Base-by-base conservation (phyloP, 2,888 invertebrate genomes). In the Chrysina gloriosa region DNA sequence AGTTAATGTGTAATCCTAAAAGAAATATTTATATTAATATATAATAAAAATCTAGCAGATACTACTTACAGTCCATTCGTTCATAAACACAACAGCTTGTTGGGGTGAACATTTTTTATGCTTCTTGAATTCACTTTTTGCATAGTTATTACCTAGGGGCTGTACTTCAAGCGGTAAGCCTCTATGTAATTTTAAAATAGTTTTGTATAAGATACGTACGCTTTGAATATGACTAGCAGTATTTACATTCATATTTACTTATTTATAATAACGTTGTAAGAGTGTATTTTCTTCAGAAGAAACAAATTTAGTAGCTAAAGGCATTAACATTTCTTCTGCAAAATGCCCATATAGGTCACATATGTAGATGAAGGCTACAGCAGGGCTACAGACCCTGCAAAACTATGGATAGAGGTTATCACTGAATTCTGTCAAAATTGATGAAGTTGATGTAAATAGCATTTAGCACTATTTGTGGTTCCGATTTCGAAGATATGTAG, bases 1-100 rank as follows among this genome's bases (percentile, higher is more conserved):
- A 4, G 86, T 88, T 19, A 92, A 82, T 6, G 93, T 93, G 81
- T 95, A 95, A 73, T 90, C 88, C 94, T 95, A 81, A 9, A 85
- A 85, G 70, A 70, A 19, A 11, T 5, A 34, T 19, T 39, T 4
- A 42, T 3, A 65, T 9, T 1, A 58, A 29, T 1, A 7, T 31
- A 14, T 11, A 23, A 58, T 4, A 25, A 9, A 2, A 65, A 2
- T n/a, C 6, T 27, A 52, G 2, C 16, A n/a, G 14, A 29, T 6
- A 86, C 86, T 75, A 80, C 87, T 84, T 83, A 94, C 96, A 54
- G 93, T 91, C 97, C 97, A 97, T 84, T 96, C 96, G 23, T 87
- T 89, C 82, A 97, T 87, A 80, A 97, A 97, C 63, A 91, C 86
- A 9, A 86, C 84, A 0, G 93, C 89, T 81, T 95, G 93, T 45